phyloP scores from a whole-genome alignment of 1,140 invertebrate genomes.

The Anthonomus grandis region DNA sequence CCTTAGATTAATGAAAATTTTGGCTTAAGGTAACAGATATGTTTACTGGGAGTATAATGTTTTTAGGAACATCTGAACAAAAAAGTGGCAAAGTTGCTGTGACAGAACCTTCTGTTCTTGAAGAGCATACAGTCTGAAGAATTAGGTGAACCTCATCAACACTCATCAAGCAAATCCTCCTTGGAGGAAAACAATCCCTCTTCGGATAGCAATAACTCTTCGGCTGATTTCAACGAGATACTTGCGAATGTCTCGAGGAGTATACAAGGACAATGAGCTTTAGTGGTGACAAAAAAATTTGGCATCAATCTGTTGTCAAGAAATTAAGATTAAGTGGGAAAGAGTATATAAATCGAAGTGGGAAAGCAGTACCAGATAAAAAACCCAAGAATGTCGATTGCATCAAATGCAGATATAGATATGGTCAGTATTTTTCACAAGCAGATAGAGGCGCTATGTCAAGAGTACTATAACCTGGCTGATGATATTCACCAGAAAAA shows the following conservation, averaged over 20 bases:
- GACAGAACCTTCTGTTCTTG: background rate
- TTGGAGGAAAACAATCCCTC: no score
- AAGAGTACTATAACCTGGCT: background rate
- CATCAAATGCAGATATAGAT: background rate
- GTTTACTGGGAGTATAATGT: no score
- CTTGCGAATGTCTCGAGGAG: background rate
- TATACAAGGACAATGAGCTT: background rate
- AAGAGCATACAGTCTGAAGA: background rate
- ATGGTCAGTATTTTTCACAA: background rate
- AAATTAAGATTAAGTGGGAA: constrained; percentile 3
- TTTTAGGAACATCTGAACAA: background rate
- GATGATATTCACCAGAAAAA: constrained; percentile 7
- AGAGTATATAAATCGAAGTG: constrained; percentile 4
- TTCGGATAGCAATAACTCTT: background rate
- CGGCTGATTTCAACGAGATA: no score
- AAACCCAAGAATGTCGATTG: background rate
- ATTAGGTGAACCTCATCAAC: background rate
- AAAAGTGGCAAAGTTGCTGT: background rate
- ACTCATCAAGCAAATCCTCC: background rate
- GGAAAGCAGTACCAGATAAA: background rate
- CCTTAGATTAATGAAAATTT: no score
- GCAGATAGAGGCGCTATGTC: background rate
- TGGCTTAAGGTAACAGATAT: no score
- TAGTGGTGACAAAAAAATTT: background rate
- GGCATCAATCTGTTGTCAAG: background rate